phyloP scores from a whole-genome alignment of 2,113 vertebrate species.

The Pelusios castaneus region DNA sequence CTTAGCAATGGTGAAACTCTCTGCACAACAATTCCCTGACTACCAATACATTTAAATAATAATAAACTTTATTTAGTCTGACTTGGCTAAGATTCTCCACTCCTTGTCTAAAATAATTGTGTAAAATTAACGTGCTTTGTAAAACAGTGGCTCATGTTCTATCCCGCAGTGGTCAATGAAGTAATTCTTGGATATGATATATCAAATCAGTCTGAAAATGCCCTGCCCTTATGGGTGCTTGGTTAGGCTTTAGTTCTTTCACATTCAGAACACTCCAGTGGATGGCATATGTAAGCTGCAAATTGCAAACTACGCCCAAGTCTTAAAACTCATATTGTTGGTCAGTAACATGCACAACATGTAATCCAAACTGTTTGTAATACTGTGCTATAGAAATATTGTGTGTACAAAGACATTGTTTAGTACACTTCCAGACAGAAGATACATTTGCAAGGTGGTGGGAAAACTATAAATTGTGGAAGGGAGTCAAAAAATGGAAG shows the following conservation, averaged over 20 bases:
- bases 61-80: not conserved
- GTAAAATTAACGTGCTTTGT: not conserved
- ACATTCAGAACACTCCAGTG: not conserved
- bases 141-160: not conserved
- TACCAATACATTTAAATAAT: not conserved
- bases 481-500: not conserved
- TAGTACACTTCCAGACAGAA: not conserved
- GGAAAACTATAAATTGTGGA: not conserved
- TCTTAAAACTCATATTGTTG: not conserved
- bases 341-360: not conserved
- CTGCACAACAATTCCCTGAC: not conserved
- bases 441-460: not conserved
- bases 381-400: not conserved
- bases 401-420: not conserved
- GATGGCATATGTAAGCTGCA: not conserved
- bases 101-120: not conserved
- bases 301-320: not conserved
- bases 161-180: not conserved
- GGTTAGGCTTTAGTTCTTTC: rapidly evolving
- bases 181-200: not conserved
- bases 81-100: not conserved
- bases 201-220: not conserved
- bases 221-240: rapidly evolving
- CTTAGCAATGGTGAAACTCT: not conserved
- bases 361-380: not conserved